Conservation (phyloP, 2,113 vertebrate species). For the Melanerpes aurifrons region DNA sequence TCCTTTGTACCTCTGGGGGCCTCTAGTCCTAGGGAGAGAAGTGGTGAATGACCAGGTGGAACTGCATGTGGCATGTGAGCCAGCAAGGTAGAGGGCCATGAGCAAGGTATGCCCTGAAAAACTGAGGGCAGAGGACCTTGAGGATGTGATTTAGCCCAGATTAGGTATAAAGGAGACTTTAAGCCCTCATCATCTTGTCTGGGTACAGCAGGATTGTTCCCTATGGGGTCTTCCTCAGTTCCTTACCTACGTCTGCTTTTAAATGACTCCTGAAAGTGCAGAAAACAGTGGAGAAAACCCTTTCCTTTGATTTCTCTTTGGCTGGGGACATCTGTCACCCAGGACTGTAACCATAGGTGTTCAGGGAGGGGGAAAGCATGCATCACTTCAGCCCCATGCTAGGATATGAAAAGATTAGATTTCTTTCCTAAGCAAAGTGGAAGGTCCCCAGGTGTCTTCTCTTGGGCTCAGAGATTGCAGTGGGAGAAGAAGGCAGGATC, state of each 20-base stretch:
- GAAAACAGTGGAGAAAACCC: slow-evolving; percentile 5
- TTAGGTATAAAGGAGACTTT: not conserved
- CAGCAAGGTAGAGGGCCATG: accelerated
- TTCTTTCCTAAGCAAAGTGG: slow-evolving; percentile 33
- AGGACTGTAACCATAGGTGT: not conserved
- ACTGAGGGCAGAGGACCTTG: not conserved
- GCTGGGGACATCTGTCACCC: not conserved
- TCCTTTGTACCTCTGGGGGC: not conserved
- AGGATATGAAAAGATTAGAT: slow-evolving; percentile 45
- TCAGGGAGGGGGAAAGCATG: not conserved
- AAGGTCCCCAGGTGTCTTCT: slow-evolving; percentile 63
- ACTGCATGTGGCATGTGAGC: accelerated
- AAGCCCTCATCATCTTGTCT: slow-evolving; percentile 27
- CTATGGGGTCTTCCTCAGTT: not conserved
- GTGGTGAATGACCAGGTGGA: not conserved
- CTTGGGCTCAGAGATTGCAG: slow-evolving; percentile 47
- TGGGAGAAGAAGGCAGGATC: slow-evolving; percentile 58
- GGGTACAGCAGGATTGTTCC: not conserved
- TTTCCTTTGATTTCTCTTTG: slow-evolving; percentile 45
- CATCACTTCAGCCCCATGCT: not conserved
- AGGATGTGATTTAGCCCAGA: not conserved
- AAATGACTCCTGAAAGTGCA: slow-evolving; percentile 23
- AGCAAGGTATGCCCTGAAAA: not conserved
- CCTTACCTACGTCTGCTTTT: slow-evolving; percentile 36
- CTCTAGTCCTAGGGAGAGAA: not conserved